These are phyloP conservation scores for Amazonetta brasiliensis DNA, from an alignment of 2,797 vertebrate genomes.

Conservation along the genomic window DNA sequence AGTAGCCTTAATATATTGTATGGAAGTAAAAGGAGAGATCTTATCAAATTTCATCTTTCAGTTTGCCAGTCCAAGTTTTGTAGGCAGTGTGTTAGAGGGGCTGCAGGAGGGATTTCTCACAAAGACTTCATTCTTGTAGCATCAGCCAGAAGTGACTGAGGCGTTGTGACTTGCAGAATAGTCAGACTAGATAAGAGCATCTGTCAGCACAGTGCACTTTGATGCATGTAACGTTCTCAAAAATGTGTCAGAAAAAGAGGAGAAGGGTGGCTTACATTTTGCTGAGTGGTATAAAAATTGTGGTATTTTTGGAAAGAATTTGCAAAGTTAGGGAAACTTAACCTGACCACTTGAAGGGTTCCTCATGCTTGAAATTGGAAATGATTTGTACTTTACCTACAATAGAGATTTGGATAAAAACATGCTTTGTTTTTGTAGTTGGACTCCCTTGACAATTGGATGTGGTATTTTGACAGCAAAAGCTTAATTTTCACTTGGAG, in stretches of 20 bases:
- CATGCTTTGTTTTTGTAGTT: neutral
- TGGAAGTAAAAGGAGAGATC: neutral
- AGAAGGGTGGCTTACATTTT: neutral
- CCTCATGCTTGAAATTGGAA: neutral
- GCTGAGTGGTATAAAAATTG: neutral
- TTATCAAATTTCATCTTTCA: neutral
- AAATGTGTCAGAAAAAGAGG: neutral
- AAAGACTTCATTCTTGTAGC: neutral
- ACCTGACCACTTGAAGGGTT: neutral
- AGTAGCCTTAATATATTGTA: neutral
- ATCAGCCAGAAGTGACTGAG: neutral
- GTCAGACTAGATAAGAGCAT: neutral
- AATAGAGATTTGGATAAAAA: neutral
- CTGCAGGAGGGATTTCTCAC: neutral
- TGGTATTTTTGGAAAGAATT: neutral
- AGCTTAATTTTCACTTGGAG: neutral
- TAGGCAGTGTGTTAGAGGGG: neutral
- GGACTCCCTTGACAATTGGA: neutral
- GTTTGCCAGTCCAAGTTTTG: neutral
- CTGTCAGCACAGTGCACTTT: neutral
- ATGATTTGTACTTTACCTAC: neutral
- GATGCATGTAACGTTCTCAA: neutral
- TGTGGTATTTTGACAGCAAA: slow-evolving; percentile 4
- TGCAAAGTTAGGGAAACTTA: neutral
- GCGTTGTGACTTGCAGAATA: neutral